Base-by-base conservation (phyloP, 2,113 vertebrate genomes). In the Scartelaos histophorus region DNA sequence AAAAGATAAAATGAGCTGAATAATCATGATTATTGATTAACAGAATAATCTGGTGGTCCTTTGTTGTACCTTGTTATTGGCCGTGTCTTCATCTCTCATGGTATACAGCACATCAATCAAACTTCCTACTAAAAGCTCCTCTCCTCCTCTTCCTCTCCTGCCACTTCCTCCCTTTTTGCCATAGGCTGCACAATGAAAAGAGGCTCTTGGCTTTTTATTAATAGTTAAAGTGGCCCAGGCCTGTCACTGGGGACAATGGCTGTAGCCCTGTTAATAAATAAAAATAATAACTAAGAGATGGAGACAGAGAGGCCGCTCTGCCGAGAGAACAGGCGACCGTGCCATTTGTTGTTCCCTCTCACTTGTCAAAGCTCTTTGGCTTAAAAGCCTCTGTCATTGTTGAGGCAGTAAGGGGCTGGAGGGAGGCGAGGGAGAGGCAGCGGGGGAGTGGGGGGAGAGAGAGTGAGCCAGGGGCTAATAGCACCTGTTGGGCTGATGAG, bases 321-420 rank as follows among this genome's bases (percentile, higher is more conserved):
- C 92, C 91, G 87, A 85, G 83, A 81, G 85, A 90, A 91, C 93
- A 87, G 92, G 93, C 94, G 91, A 94, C 88, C 45, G 43, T 90
- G 93, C 95, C 95, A 95, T 96, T 95, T 96, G 95, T 95, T 95
- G 91, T 94, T 95, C 92, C 91, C 91, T 95, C 95, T 94, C 93
- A 93, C 93, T 95, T 96, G 95, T 96, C 96, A 96, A 92, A 95
- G 90, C 93, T 93, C 91, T 94, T 90, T 92, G 93, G 92, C 94
- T 95, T 94, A 96, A 96, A 96, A 96, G 95, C 94, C 93, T 94
- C 89, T 29, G 76, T 92, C 90, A 95, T 95, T 96, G 94, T 95
- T 94, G 92, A 76, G 82, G 78, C 81, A 82, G 85, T 25, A 58
- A 77, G 86, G 67, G 73, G 85, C 13, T 71, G 79, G 67, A 47